These are phyloP conservation scores for Spea hammondii DNA, from an alignment of 2,797 vertebrate species.

Conservation along the genomic window DNA sequence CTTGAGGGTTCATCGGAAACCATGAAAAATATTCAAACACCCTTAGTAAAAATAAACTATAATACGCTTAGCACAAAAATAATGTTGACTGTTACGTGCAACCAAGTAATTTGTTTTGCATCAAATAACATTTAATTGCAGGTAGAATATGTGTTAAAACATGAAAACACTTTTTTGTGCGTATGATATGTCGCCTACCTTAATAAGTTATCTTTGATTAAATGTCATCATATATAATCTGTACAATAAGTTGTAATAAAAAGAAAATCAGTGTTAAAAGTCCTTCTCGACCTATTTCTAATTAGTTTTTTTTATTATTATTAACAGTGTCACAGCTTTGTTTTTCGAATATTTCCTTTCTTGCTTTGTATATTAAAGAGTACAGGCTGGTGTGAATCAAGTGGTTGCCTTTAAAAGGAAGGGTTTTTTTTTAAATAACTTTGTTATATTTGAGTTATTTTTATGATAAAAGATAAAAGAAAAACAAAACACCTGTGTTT, in stretches of 20 bases:
- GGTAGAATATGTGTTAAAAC: constrained; percentile 9
- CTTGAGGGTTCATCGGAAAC: constrained; percentile 18
- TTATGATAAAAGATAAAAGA: too few species aligned
- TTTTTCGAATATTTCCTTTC: not conserved
- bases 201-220: not conserved
- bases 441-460: too few species aligned
- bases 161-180: constrained; percentile 4
- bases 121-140: constrained; percentile 16
- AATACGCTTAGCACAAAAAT: constrained; percentile 5
- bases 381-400: not conserved
- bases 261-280: not conserved
- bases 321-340: not conserved
- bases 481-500: too few species aligned
- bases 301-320: constrained; percentile 12
- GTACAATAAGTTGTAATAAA: constrained; percentile 4
- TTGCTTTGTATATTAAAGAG: not conserved
- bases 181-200: not conserved
- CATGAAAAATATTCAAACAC: constrained; percentile 37
- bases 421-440: too few species aligned
- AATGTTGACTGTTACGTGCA: not conserved
- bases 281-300: not conserved
- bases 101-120: not conserved
- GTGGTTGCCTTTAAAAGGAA: too few species aligned
- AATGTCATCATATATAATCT: not conserved
- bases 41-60: not conserved